Percentiles rank a stretch among this genome's conserved stretches.
Evolutionary conservation across 2,797 vertebrate species (phyloP).

Genomic region (Centropyge bicolor): DNA sequence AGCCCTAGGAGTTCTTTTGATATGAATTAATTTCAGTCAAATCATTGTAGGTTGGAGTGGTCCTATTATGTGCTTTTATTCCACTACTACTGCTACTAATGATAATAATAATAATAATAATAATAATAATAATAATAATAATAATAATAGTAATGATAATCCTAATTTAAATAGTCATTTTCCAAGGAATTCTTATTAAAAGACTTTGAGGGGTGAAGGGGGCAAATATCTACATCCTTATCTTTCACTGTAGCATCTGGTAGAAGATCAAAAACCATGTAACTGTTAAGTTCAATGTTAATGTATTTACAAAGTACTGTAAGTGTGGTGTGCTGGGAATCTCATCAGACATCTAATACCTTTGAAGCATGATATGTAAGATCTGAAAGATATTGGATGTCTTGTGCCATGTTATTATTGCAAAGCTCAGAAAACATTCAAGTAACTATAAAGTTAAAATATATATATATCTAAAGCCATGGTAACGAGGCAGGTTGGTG

Average conservation of each 20-base stretch:
- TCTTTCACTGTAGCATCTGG: neutral
- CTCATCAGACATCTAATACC: conserved; percentile 10
- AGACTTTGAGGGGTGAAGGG: neutral
- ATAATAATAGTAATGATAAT: neutral
- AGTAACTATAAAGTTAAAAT: neutral
- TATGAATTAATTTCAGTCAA: conserved; percentile 21
- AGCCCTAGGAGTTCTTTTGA: neutral
- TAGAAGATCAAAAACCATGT: conserved; percentile 2
- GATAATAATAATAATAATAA: too few relatives aligned
- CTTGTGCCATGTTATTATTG: conserved; percentile 20
- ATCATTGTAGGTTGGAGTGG: conserved; percentile 44
- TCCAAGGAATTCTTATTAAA: neutral
- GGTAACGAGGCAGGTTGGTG: conserved; percentile 12
- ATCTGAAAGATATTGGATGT: conserved; percentile 11
- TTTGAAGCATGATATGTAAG: conserved; percentile 16
- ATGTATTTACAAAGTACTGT: conserved; percentile 6
- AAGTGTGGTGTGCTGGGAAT: neutral
- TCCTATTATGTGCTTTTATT: conserved; percentile 27
- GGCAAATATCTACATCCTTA: neutral
- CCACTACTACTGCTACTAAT: neutral
- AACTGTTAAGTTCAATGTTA: neutral
- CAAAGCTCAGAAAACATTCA: conserved; percentile 18
- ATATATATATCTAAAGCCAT: neutral
- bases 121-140: neutral
- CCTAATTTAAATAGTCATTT: neutral